A percentile compares a stretch with the other conserved stretches of the same genome.
Conservation (phyloP, 2,888 invertebrate genomes). For the Steinernema scapterisci region DNA sequence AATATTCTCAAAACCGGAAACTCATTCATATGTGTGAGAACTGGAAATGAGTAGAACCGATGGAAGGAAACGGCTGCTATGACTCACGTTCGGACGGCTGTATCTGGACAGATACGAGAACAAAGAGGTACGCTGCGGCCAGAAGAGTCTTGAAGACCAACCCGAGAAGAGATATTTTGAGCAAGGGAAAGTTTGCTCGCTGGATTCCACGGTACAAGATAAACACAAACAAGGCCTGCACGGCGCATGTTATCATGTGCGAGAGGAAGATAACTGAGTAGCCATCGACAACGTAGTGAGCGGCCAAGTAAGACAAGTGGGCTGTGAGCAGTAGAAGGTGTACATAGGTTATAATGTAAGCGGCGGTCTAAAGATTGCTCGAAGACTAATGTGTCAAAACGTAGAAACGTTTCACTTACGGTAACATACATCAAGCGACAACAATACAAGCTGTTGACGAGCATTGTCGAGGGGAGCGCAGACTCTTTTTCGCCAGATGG, state of each 20-base stretch:
- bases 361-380: constrained; percentile 21
- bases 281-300: constrained; percentile 23
- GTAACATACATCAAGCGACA: constrained; percentile 8
- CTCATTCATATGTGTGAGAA: background rate
- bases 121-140: background rate
- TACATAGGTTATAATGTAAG: constrained; percentile 22
- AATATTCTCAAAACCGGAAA: background rate
- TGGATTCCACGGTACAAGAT: constrained; percentile 10
- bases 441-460: constrained; percentile 4
- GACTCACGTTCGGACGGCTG: background rate
- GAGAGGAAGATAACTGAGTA: background rate
- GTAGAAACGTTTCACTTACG: background rate
- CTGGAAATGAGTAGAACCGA: background rate
- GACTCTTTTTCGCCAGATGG: background rate
- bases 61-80: background rate
- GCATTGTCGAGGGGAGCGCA: background rate
- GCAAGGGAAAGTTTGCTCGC: background rate
- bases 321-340: constrained; percentile 30
- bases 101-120: background rate
- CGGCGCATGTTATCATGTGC: background rate
- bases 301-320: constrained; percentile 32
- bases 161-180: background rate
- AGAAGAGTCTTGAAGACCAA: background rate
- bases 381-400: no score
- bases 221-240: background rate